These are phyloP conservation scores for Bradynema listronoti DNA, from an alignment of 1,140 invertebrate species.

Conservation along the genomic window DNA sequence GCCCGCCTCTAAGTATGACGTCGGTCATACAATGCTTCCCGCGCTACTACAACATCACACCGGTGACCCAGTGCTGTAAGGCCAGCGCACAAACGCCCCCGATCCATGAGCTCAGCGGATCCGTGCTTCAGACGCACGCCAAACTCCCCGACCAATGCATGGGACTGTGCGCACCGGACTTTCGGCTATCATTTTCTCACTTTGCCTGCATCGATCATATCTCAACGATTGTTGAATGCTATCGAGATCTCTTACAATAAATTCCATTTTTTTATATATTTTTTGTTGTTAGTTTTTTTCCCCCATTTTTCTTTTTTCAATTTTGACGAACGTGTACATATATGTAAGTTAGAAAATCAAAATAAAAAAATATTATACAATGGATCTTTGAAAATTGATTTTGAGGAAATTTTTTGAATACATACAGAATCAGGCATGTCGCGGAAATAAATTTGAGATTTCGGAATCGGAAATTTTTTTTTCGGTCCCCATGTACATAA, in stretches of 20 bases:
- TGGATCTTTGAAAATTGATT: too few relatives aligned
- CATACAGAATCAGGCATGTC: too few relatives aligned
- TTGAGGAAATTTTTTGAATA: too few relatives aligned
- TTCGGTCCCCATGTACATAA: too few relatives aligned
- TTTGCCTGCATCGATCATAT: constrained; percentile 36
- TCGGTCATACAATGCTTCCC: constrained; percentile 39
- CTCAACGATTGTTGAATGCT: constrained; percentile 38
- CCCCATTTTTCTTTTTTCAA: too few relatives aligned
- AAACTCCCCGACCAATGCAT: constrained; percentile 21
- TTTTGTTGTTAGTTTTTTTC: too few relatives aligned
- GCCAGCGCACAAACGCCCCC: background rate
- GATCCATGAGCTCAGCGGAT: constrained; percentile 3
- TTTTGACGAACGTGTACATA: too few relatives aligned
- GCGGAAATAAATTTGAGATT: too few relatives aligned
- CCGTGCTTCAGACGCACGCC: background rate
- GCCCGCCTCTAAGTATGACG: constrained; percentile 23
- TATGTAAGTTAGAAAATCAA: too few relatives aligned
- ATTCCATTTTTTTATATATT: too few relatives aligned
- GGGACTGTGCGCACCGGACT: constrained; percentile 26
- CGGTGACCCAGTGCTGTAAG: constrained; percentile 32
- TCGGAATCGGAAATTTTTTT: too few relatives aligned
- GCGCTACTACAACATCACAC: constrained; percentile 33
- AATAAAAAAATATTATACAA: too few relatives aligned
- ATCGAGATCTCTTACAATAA: constrained; percentile 32
- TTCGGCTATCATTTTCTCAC: constrained; percentile 37